Evolutionary conservation across 2,797 vertebrate genomes (phyloP).

Genomic region (Lepus townsendii): DNA sequence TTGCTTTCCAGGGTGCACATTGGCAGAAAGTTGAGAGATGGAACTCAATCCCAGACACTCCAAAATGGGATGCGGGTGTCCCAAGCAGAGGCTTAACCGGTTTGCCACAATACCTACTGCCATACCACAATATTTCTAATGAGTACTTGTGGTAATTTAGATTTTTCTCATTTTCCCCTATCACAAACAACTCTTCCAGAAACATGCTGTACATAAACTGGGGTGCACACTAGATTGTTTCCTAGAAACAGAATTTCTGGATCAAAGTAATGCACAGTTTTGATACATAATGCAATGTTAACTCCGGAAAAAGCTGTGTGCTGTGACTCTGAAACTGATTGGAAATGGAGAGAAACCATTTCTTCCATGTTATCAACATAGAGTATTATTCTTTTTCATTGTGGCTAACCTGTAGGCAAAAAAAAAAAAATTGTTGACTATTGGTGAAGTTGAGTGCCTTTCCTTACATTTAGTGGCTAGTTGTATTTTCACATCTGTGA

Average conservation of each 20-base stretch:
- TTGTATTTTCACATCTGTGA: constrained; percentile 25
- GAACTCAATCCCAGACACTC: too few relatives aligned
- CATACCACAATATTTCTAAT: constrained; percentile 19
- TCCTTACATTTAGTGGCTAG: neutral
- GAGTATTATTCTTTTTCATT: constrained; percentile 8
- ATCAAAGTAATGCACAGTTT: constrained; percentile 33
- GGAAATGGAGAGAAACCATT: constrained; percentile 39
- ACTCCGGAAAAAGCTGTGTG: neutral
- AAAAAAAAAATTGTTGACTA: constrained; percentile 29
- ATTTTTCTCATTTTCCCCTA: neutral
- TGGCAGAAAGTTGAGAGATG: too few relatives aligned
- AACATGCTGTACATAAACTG: neutral
- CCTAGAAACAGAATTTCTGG: neutral
- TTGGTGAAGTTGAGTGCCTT: constrained; percentile 16
- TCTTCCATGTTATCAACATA: neutral
- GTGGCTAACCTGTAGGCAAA: neutral
- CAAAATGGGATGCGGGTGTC: too few relatives aligned
- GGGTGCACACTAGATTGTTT: neutral
- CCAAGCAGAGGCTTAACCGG: too few relatives aligned
- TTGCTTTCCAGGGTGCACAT: too few relatives aligned
- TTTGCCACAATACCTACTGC: too few relatives aligned
- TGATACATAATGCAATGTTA: neutral
- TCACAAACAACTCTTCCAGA: neutral
- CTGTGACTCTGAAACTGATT: neutral
- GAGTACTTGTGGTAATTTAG: neutral